Percentiles rank a stretch among this genome's conserved stretches.
These are phyloP conservation scores for Drosophila mayaguana DNA, from an alignment of 2,888 invertebrate genomes.

Conservation along the genomic window DNA sequence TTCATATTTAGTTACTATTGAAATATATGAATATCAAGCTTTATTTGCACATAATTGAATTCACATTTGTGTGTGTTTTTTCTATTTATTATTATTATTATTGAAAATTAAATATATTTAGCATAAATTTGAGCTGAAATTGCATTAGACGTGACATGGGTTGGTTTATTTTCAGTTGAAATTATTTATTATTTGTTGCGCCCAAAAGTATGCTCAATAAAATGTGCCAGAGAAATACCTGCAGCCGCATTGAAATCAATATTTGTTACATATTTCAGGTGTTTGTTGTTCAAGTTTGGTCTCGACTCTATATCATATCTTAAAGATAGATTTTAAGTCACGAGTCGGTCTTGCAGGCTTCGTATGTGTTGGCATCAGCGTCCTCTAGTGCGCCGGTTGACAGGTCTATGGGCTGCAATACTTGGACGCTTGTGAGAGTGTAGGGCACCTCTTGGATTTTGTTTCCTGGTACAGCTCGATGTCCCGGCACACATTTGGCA, in stretches of 20 bases:
- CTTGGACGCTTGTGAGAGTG: no score
- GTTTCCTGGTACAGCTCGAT: no score
- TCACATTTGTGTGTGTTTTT: background rate
- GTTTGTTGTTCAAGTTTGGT: background rate
- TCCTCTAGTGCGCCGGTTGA: no score
- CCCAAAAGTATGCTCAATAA: slow-evolving; percentile 5
- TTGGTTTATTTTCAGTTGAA: background rate
- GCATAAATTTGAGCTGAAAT: slow-evolving; percentile 10
- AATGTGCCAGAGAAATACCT: background rate
- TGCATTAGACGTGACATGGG: background rate
- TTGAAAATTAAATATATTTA: background rate
- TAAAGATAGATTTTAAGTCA: no score
- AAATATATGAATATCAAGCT: background rate
- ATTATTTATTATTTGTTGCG: background rate
- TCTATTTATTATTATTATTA: background rate
- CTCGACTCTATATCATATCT: background rate
- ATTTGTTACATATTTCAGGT: no score
- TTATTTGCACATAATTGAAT: slow-evolving; percentile 1
- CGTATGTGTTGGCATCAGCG: no score
- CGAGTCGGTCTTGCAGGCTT: no score
- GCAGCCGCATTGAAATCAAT: background rate
- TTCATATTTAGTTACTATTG: background rate
- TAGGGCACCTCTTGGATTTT: no score
- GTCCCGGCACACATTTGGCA: no score
- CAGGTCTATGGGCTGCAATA: no score